Percentiles rank a stretch among this genome's conserved stretches.
These are phyloP conservation scores for Lymantria monacha DNA, from an alignment of 2,888 invertebrate genomes.

Conservation along the genomic window DNA sequence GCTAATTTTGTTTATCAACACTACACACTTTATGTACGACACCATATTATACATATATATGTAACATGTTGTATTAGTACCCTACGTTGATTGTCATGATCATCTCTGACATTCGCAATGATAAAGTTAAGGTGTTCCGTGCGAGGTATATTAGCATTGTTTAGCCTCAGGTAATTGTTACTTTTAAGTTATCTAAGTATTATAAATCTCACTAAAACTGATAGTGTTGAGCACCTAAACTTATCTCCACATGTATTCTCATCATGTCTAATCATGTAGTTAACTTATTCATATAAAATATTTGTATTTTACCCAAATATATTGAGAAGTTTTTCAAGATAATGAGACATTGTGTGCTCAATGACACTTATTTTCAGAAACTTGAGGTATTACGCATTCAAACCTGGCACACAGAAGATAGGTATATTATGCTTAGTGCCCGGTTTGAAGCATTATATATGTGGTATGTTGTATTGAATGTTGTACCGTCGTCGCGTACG, in stretches of 20 bases:
- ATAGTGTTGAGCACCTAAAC: conserved; percentile 76
- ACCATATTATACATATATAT: too few relatives aligned
- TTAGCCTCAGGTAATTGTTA: conserved; percentile 46
- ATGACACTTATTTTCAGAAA: conserved; percentile 48
- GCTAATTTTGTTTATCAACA: conserved; percentile 67
- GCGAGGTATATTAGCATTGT: conserved; percentile 65
- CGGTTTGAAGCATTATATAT: conserved; percentile 34
- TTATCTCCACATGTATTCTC: conserved; percentile 61
- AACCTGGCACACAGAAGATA: conserved; percentile 36
- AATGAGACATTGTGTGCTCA: conserved; percentile 32
- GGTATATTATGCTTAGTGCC: conserved; percentile 21
- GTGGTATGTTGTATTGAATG: conserved; percentile 8
- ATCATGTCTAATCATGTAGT: conserved; percentile 64
- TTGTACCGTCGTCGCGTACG: conserved; percentile 38
- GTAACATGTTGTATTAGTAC: conserved; percentile 22
- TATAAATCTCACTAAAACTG: conserved; percentile 54
- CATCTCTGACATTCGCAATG: conserved; percentile 51
- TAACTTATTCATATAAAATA: conserved; percentile 30
- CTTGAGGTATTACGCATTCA: conserved; percentile 28
- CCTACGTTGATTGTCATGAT: conserved; percentile 31
- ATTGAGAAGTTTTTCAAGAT: conserved; percentile 27
- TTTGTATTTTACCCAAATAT: conserved; percentile 30
- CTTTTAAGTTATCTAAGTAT: conserved; percentile 39
- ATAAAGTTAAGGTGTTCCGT: conserved; percentile 80
- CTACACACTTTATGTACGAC: conserved; percentile 37